Base-by-base conservation (phyloP, 2,797 vertebrate genomes). In the Dicrostonyx torquatus region DNA sequence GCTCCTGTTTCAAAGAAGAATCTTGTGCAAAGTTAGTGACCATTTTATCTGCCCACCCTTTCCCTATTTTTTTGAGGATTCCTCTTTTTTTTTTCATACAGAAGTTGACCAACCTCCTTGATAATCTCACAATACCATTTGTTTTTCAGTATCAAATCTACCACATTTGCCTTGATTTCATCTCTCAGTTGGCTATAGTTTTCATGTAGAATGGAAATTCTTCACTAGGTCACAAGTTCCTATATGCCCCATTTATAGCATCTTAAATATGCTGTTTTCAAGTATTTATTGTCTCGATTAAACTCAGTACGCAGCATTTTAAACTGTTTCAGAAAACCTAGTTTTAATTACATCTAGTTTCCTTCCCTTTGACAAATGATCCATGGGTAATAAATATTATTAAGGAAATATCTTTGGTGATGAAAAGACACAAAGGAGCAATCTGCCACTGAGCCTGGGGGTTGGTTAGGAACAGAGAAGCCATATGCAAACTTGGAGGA, bases 261-360 rank as follows among this genome's bases (percentile, higher is more conserved):
- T 55, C 75, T 76, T 86, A 66, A 83, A 43, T 34, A 78, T 93
- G 45, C 37, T 20, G 89, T 37, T 79, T 20, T 70, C 4, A 77
- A 80, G 75, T 50, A 83, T 58, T 82, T 77, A 72, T 43, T 86
- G 73, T 17, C 60, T 34, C 72, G 82, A 82, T 89, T 93, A 83
- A 83, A 50, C 76, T 85, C 15, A 76, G 26, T 53, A n/a, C 75
- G 50, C 12, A 5, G 1, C 60, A n/a, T 79, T 95, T 93, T 22
- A 34, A 91, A 72, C 50, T 48, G 12, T 89, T 93, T 86, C 75
- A 73, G 62, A 40, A 45, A 85, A 72, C 31, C 66, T 79, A 89
- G 77, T 77, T 76, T 80, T 43, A 79, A 84, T 17, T 48, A 72
- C 29, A 70, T 9, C 7, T 20, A 18, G 6, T 77, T 15, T 84